These are phyloP conservation scores for Hydrophis major DNA, from an alignment of 2,797 vertebrate species.

Conservation along the genomic window DNA sequence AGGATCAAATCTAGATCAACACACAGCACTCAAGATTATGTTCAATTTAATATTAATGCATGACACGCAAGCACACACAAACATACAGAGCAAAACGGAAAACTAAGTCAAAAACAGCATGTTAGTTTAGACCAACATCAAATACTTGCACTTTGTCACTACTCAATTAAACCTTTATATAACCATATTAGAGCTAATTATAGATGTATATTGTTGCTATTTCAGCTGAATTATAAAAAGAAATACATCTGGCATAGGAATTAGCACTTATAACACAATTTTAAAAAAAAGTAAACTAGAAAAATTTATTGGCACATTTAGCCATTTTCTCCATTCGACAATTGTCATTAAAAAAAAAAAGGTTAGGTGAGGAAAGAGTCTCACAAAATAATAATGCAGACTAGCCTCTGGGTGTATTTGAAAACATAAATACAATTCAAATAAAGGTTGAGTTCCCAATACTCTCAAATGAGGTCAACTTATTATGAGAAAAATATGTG, in stretches of 20 bases:
- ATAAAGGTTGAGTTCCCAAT: not conserved
- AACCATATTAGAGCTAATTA: not conserved
- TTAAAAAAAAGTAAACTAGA: not conserved
- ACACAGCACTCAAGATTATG: constrained; percentile 23
- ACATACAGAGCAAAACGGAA: constrained; percentile 26
- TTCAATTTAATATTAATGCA: constrained; percentile 5
- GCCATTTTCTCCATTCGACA: not conserved
- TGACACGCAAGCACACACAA: constrained; percentile 16
- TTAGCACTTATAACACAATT: not conserved
- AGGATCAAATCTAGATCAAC: constrained; percentile 35
- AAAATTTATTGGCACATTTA: constrained; percentile 7
- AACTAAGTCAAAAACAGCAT: not conserved
- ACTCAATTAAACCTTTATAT: not conserved
- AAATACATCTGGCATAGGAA: not conserved
- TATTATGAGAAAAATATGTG: not conserved
- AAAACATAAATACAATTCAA: not conserved
- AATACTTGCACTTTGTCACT: not conserved
- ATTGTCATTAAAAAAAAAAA: not conserved
- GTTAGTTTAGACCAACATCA: not conserved
- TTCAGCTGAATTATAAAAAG: not conserved
- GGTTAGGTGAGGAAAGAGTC: not conserved
- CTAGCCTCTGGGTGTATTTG: not conserved
- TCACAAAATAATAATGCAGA: not conserved
- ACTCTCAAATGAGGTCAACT: not conserved
- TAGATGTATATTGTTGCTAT: not conserved